Conservation (phyloP, 2,888 invertebrate species). For the Pocota personata region DNA sequence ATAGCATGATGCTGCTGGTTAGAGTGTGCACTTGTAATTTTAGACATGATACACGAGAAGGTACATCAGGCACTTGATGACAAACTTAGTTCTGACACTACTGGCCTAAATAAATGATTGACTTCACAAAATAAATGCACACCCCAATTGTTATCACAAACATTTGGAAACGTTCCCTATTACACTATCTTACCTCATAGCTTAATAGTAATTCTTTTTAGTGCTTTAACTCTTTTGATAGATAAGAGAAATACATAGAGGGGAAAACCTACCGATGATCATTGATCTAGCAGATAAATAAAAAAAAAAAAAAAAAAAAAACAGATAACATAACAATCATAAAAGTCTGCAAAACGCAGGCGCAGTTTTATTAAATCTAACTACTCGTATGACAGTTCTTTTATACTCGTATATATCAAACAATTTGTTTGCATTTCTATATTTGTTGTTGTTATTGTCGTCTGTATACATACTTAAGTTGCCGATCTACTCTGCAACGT, state of each 20-base stretch:
- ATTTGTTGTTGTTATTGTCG: conserved; percentile 22
- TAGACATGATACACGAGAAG: too few relatives aligned
- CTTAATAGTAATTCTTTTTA: neutral
- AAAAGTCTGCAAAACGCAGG: neutral
- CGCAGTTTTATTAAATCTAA: neutral
- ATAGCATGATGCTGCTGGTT: too few relatives aligned
- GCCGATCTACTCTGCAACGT: neutral
- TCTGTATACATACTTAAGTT: neutral
- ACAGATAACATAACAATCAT: neutral
- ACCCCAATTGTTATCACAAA: neutral
- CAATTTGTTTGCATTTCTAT: neutral
- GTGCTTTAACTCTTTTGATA: neutral
- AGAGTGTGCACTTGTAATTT: too few relatives aligned
- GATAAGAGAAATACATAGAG: neutral
- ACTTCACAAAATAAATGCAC: neutral
- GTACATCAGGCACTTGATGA: too few relatives aligned
- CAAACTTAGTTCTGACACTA: too few relatives aligned
- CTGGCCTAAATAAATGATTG: too few relatives aligned
- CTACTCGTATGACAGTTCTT: neutral
- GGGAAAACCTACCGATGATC: neutral
- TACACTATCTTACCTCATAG: neutral
- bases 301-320: too few relatives aligned
- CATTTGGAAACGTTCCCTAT: neutral
- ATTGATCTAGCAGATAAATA: neutral
- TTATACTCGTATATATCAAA: neutral